Conservation (phyloP, 2,113 vertebrate species). For the Terrapene triunguis region DNA sequence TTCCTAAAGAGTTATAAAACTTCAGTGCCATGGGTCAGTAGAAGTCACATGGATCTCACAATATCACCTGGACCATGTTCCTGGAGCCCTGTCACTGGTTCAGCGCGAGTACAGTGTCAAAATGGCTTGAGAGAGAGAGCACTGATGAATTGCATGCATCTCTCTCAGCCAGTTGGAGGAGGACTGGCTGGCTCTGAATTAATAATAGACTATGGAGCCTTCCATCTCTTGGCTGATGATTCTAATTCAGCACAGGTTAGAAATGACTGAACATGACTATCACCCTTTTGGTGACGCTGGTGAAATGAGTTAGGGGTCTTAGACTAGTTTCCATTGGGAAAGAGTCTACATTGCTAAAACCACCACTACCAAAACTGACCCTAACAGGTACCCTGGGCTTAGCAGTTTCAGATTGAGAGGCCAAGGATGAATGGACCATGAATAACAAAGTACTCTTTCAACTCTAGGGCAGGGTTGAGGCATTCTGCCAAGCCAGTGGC, state of each 20-base stretch:
- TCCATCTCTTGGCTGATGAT: not conserved
- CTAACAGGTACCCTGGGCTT: rapidly evolving
- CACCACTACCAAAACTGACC: not conserved
- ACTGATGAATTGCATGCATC: not conserved
- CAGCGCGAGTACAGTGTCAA: not conserved
- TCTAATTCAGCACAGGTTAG: not conserved
- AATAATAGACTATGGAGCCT: not conserved
- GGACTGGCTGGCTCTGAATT: not conserved
- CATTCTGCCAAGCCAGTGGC: not conserved
- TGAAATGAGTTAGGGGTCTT: not conserved
- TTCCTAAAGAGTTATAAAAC: not conserved
- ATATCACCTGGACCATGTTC: not conserved
- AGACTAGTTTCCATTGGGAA: not conserved
- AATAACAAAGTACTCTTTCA: not conserved
- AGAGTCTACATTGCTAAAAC: not conserved
- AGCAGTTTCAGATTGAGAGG: not conserved
- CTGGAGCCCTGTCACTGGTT: not conserved
- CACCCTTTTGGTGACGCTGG: not conserved
- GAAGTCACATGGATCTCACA: not conserved
- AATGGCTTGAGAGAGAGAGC: not conserved
- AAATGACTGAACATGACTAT: not conserved
- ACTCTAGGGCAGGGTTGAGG: rapidly evolving
- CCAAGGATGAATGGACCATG: rapidly evolving
- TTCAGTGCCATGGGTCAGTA: not conserved
- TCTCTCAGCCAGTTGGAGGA: rapidly evolving